Percentiles rank a stretch among this genome's conserved stretches.
Conservation (phyloP, 1,140 invertebrate genomes). For the Heliothis subflexa region DNA sequence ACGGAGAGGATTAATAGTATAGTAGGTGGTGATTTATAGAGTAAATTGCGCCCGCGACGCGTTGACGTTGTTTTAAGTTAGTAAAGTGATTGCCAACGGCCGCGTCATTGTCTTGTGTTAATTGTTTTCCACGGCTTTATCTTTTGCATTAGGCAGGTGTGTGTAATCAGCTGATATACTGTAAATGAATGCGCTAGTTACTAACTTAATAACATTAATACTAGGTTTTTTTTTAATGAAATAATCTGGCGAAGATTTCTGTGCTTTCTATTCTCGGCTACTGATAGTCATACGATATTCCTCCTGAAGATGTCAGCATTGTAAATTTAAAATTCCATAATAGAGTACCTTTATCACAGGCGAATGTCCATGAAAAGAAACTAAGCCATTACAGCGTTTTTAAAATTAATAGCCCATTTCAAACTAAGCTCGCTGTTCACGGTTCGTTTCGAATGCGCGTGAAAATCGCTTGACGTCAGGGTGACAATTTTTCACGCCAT, state of each 20-base stretch:
- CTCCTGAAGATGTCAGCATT: not conserved
- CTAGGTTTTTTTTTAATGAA: not conserved
- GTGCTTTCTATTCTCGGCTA: no score
- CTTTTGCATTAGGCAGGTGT: not conserved
- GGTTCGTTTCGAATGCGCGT: conserved; percentile 37
- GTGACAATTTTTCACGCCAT: conserved; percentile 53
- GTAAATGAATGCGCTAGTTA: not conserved
- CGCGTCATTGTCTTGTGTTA: conserved; percentile 6
- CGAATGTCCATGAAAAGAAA: conserved; percentile 27
- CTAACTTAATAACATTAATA: not conserved
- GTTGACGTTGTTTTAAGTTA: conserved; percentile 10
- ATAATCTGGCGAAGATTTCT: no score
- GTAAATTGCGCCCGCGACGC: not conserved
- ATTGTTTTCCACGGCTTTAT: not conserved
- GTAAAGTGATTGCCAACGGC: conserved; percentile 10
- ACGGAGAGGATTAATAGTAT: conserved; percentile 24
- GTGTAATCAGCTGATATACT: not conserved
- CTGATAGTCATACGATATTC: not conserved
- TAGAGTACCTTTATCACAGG: conserved; percentile 2
- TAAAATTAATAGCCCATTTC: conserved; percentile 36
- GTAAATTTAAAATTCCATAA: conserved; percentile 12
- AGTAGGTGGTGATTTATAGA: not conserved
- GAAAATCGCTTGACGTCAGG: conserved; percentile 37
- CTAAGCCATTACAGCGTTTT: conserved; percentile 24
- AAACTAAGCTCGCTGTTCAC: conserved; percentile 44